Evolutionary conservation across 2,888 invertebrate species (phyloP).

Genomic region (Chloroclysta siterata): DNA sequence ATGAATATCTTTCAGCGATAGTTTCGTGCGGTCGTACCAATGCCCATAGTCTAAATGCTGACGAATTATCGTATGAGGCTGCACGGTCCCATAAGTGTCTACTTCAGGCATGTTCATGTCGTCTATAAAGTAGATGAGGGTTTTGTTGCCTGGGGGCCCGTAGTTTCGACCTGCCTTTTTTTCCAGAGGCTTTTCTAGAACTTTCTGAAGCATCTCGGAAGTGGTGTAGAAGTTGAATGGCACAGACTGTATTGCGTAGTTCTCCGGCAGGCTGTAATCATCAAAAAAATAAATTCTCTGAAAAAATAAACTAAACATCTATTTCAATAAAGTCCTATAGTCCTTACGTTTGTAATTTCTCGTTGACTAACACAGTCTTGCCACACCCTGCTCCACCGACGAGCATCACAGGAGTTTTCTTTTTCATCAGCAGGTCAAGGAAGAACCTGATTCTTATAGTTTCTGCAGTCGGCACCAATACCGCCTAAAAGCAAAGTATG

Average conservation of each 20-base stretch:
- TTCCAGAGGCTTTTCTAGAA: conserved; percentile 96
- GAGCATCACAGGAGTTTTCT: conserved; percentile 96
- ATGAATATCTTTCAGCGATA: conserved; percentile 96
- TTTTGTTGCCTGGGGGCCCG: conserved; percentile 97
- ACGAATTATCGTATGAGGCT: conserved; percentile 97
- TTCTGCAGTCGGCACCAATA: conserved; percentile 96
- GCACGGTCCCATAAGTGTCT: conserved; percentile 95
- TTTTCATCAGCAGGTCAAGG: conserved; percentile 94
- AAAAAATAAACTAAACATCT: background rate
- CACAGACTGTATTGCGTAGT: conserved; percentile 94
- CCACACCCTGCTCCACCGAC: conserved; percentile 97
- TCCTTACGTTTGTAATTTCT: conserved; percentile 86
- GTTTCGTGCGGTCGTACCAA: conserved; percentile 94
- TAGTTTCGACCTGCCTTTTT: conserved; percentile 98
- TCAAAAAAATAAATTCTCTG: conserved; percentile 25
- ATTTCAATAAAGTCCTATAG: too few species aligned
- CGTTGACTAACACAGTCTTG: conserved; percentile 93
- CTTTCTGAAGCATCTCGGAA: conserved; percentile 96
- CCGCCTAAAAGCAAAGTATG: conserved; percentile 80
- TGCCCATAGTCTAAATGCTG: conserved; percentile 98
- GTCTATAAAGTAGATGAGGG: conserved; percentile 97
- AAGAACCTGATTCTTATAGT: conserved; percentile 96
- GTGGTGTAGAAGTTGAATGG: conserved; percentile 98
- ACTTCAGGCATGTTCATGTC: conserved; percentile 99
- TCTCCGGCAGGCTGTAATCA: conserved; percentile 88